Percentiles rank a stretch among this genome's conserved stretches.
Conservation (phyloP, 2,797 vertebrate species). For the Liasis olivaceus region DNA sequence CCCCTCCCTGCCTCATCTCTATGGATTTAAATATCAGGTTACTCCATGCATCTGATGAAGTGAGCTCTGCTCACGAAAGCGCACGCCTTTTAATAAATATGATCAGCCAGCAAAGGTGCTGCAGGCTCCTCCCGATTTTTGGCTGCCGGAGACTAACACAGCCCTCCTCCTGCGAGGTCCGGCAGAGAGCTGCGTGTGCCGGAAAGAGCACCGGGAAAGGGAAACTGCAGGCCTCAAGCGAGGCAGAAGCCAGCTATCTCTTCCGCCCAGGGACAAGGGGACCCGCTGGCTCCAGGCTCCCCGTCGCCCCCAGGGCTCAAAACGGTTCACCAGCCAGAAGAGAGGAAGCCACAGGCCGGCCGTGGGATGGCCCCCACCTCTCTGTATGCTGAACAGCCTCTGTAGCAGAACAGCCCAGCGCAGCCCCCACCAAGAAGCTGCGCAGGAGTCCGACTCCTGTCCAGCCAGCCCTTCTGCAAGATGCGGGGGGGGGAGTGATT, state of each 20-base stretch:
- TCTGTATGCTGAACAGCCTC: background rate
- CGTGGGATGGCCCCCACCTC: conserved; percentile 35
- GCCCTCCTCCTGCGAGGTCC: background rate
- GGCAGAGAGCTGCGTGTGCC: background rate
- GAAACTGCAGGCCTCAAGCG: background rate
- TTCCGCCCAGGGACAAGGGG: background rate
- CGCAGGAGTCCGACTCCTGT: background rate
- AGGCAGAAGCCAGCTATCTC: conserved; percentile 10
- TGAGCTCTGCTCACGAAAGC: background rate
- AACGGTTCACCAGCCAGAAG: conserved; percentile 40
- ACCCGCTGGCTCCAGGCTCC: conserved; percentile 28
- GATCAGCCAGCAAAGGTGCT: background rate
- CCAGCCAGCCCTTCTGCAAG: background rate
- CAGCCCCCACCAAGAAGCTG: background rate
- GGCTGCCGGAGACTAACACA: background rate
- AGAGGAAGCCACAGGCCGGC: background rate
- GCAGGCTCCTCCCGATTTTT: background rate
- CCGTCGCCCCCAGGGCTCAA: background rate
- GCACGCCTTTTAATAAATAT: no score
- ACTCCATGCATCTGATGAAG: no score
- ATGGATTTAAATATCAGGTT: no score
- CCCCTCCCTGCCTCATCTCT: background rate
- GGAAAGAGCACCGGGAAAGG: background rate
- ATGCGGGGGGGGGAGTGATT: background rate
- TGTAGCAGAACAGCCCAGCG: no score